These are phyloP conservation scores for Cyclopterus lumpus DNA, from an alignment of 2,797 vertebrate genomes.

Conservation along the genomic window DNA sequence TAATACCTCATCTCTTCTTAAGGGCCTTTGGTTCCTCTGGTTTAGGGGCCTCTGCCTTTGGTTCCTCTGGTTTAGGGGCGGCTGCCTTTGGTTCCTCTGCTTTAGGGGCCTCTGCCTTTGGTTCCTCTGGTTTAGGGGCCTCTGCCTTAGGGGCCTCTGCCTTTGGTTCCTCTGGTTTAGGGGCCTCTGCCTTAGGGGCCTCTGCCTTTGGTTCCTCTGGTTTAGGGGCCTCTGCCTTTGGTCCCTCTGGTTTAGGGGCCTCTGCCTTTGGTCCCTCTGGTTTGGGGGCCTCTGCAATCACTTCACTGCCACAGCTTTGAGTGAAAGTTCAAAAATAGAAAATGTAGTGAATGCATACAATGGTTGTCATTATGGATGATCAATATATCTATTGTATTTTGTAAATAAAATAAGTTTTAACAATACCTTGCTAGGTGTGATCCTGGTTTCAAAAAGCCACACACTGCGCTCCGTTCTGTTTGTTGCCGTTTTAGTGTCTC, in stretches of 20 bases:
- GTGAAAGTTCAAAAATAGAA: constrained; percentile 18
- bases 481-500: constrained; percentile 51
- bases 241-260: background rate
- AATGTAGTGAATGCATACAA: constrained; percentile 5
- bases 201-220: background rate
- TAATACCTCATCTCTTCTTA: constrained; percentile 15
- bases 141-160: background rate
- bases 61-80: background rate
- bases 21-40: background rate
- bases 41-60: constrained; percentile 16
- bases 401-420: background rate
- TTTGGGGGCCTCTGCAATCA: background rate
- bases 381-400: background rate
- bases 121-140: background rate
- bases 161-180: background rate
- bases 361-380: background rate
- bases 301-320: constrained; percentile 61
- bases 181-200: background rate
- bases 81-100: too few species aligned
- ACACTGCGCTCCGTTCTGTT: constrained; percentile 57
- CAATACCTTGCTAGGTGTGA: constrained; percentile 50
- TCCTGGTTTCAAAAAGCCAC: constrained; percentile 63
- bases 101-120: background rate
- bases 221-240: constrained; percentile 2
- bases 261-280: background rate